phyloP scores from a whole-genome alignment of 2,797 vertebrate species.

The Phoxinus dragarum region DNA sequence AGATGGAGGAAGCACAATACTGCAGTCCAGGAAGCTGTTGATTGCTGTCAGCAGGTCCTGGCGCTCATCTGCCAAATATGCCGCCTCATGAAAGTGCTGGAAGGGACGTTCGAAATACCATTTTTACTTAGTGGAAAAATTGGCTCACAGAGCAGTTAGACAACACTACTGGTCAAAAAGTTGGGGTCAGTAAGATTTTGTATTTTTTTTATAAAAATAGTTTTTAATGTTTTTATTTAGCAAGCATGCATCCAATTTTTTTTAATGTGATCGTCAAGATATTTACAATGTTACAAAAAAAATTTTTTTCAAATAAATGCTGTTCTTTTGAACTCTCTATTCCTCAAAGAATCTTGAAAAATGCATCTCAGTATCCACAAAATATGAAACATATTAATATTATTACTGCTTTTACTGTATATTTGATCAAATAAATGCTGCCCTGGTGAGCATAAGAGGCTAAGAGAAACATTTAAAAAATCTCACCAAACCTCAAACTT shows the following conservation, averaged over 20 bases:
- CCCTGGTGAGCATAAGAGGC: background rate
- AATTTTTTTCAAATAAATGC: background rate
- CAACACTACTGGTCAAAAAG: background rate
- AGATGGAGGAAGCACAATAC: conserved; percentile 93
- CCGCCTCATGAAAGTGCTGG: conserved; percentile 94
- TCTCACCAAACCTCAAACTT: background rate
- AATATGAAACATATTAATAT: background rate
- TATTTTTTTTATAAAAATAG: background rate
- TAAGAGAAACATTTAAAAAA: background rate
- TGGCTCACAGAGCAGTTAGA: background rate
- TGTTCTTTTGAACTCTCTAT: background rate
- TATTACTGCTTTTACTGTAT: background rate
- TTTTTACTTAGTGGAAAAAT: background rate
- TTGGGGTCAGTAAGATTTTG: background rate
- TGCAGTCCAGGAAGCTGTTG: conserved; percentile 97
- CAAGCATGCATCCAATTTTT: background rate
- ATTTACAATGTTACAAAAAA: background rate
- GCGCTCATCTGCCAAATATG: conserved; percentile 92
- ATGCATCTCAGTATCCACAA: background rate
- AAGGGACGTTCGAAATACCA: background rate
- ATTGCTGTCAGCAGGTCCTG: conserved; percentile 93
- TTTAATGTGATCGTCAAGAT: background rate
- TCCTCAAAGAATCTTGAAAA: background rate
- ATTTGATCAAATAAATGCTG: background rate
- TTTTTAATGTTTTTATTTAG: background rate